Conservation (phyloP, 2,113 vertebrate species). For the Meles meles region DNA sequence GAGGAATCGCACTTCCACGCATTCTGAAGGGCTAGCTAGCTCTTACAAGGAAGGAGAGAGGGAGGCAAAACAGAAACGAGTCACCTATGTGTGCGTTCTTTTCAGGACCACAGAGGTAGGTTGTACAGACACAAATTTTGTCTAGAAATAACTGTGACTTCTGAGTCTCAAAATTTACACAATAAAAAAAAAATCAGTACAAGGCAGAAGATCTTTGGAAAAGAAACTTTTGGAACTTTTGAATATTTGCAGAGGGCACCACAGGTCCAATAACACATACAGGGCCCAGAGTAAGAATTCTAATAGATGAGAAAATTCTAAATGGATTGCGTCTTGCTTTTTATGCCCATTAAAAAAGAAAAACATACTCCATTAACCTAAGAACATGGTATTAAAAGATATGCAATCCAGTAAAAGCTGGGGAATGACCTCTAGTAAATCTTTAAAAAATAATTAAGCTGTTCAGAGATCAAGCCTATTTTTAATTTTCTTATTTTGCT, state of each 20-base stretch:
- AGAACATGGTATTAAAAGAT: background rate
- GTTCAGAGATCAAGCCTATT: background rate
- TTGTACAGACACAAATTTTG: background rate
- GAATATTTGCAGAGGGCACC: background rate
- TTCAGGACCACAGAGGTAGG: background rate
- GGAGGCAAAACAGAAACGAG: background rate
- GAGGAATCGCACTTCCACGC: too few species aligned
- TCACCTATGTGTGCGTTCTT: accelerated
- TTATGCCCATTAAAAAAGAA: background rate
- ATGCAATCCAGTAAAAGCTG: background rate
- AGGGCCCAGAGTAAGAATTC: background rate
- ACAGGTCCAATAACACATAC: background rate
- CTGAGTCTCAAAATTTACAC: background rate
- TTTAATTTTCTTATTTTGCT: background rate
- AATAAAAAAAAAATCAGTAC: background rate
- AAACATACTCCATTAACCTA: background rate
- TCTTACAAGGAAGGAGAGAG: accelerated
- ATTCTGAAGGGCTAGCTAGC: background rate
- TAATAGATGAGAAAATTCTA: background rate
- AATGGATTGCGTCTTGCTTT: background rate
- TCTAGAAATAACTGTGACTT: background rate
- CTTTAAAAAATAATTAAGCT: background rate
- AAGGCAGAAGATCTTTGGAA: background rate
- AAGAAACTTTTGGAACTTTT: background rate
- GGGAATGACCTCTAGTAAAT: background rate